Conservation (phyloP, 2,797 vertebrate species). For the Falco berigora region DNA sequence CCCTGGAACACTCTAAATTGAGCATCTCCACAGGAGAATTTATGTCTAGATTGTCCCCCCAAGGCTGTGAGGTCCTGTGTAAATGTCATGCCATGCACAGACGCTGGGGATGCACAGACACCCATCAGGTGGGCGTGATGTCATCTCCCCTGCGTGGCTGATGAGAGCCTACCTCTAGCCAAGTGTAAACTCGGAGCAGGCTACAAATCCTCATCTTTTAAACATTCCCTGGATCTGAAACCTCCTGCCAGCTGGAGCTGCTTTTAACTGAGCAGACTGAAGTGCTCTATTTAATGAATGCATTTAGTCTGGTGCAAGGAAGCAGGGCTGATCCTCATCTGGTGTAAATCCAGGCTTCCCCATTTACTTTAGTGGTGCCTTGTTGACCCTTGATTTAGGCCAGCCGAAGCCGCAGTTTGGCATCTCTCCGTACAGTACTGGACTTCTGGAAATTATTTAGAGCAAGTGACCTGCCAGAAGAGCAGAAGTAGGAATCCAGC, state of each 20-base stretch:
- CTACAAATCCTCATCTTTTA: constrained; percentile 51
- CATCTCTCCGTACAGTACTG: not conserved
- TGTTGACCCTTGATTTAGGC: constrained; percentile 16
- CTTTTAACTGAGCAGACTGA: constrained; percentile 45
- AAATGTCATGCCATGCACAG: not conserved
- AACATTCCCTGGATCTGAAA: constrained; percentile 37
- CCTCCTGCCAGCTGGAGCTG: constrained; percentile 44
- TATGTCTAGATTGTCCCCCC: not conserved
- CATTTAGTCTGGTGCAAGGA: constrained; percentile 31
- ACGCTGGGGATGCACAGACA: not conserved
- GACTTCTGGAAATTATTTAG: not conserved
- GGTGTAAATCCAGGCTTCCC: not conserved
- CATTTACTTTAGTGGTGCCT: not conserved
- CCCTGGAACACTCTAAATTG: not conserved
- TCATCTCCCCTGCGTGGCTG: not conserved
- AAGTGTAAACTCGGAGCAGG: not conserved
- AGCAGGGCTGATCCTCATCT: not conserved
- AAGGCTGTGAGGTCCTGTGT: not conserved
- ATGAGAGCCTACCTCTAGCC: not conserved
- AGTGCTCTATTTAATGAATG: constrained; percentile 48
- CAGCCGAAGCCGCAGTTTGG: not conserved
- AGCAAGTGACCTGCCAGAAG: not conserved
- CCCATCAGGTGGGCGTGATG: not conserved
- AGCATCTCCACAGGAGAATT: not conserved
- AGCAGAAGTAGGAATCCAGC: not conserved